Evolutionary conservation across 2,797 vertebrate genomes (phyloP).

Genomic region (Macropodus opercularis): DNA sequence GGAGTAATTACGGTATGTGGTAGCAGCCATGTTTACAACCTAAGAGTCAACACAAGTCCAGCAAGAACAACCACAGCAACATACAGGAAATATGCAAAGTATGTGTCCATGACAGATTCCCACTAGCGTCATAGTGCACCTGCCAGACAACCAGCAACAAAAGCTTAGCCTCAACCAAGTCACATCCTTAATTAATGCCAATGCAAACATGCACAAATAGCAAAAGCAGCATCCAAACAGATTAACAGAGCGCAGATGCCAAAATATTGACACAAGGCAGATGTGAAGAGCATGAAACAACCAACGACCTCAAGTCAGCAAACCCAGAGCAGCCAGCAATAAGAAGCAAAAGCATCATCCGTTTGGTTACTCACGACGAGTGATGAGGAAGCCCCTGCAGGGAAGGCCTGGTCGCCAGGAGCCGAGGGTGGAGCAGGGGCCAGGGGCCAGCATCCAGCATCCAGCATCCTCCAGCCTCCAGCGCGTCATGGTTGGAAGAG

Average conservation of each 20-base stretch:
- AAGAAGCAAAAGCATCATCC: neutral
- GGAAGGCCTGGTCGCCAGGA: neutral
- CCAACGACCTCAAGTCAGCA: neutral
- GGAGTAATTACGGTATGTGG: neutral
- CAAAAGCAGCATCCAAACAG: constrained; percentile 34
- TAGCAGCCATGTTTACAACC: neutral
- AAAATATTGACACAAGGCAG: constrained; percentile 20
- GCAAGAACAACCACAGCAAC: neutral
- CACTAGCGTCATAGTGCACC: constrained; percentile 34
- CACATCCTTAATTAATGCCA: constrained; percentile 36
- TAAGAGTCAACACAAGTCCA: constrained; percentile 1
- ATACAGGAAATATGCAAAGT: constrained; percentile 13
- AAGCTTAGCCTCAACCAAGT: constrained; percentile 28
- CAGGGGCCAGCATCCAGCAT: no score
- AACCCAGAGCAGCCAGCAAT: neutral
- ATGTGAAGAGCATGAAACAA: neutral
- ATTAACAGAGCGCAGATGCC: neutral
- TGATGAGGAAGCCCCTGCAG: neutral
- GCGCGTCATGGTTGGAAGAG: neutral
- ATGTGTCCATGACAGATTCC: constrained; percentile 15
- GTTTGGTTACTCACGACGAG: no score
- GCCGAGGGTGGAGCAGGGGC: constrained; percentile 1
- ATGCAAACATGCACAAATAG: constrained; percentile 39
- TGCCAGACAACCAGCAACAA: constrained; percentile 37
- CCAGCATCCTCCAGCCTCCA: neutral